These are phyloP conservation scores for Schizotus pectinicornis DNA, from an alignment of 2,888 invertebrate genomes.

Conservation along the genomic window DNA sequence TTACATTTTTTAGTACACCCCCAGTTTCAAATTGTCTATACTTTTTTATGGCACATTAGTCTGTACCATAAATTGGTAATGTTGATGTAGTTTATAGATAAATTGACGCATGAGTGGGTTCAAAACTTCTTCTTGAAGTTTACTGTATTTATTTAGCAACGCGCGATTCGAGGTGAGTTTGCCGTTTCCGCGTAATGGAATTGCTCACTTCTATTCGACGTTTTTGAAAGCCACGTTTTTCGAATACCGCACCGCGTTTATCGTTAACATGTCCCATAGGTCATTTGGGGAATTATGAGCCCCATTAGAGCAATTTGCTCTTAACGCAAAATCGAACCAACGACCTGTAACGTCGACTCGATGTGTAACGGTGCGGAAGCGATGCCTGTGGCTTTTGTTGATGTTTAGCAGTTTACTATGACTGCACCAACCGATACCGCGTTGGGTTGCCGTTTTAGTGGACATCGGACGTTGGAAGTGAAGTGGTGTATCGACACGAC, in stretches of 20 bases:
- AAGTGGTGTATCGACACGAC: no score
- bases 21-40: no score
- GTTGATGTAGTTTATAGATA: no score
- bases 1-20: no score
- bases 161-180: not conserved
- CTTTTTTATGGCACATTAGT: no score
- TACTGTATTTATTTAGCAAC: no score
- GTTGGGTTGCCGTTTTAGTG: no score
- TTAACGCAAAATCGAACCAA: conserved; percentile 53
- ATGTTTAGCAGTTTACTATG: conserved; percentile 36
- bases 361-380: conserved; percentile 46
- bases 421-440: not conserved
- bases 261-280: conserved; percentile 46
- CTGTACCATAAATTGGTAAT: no score
- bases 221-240: conserved; percentile 14
- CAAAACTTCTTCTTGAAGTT: no score
- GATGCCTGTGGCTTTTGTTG: conserved; percentile 48
- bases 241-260: conserved; percentile 36
- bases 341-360: conserved; percentile 50
- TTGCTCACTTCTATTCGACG: conserved; percentile 10
- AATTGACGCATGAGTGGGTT: no score
- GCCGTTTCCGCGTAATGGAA: conserved; percentile 1
- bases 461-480: no score
- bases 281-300: conserved; percentile 54
- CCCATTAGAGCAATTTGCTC: conserved; percentile 57